Evolutionary conservation across 2,113 vertebrate genomes (phyloP).

Genomic region (Ondatra zibethicus): DNA sequence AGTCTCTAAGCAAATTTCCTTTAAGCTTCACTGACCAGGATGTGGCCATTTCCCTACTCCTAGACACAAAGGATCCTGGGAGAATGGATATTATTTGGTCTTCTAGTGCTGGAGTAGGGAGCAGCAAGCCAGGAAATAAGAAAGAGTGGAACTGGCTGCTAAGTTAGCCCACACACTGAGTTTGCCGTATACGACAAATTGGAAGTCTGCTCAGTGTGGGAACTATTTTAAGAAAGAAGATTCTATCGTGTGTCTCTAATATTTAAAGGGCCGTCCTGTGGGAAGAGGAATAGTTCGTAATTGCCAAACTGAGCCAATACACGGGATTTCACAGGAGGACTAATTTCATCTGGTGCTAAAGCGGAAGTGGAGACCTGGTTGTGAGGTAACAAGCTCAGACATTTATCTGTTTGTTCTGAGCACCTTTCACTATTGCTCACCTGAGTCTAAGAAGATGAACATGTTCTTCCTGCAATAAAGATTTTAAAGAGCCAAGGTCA

Average conservation of each 20-base stretch:
- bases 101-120: neutral
- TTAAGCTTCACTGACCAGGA: neutral
- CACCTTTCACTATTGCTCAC: neutral
- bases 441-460: neutral
- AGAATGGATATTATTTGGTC: neutral
- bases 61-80: neutral
- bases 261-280: neutral
- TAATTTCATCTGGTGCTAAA: neutral
- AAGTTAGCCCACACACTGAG: neutral
- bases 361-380: neutral
- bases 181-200: neutral
- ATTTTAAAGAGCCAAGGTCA: neutral
- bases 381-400: neutral
- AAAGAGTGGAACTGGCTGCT: neutral
- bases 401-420: neutral
- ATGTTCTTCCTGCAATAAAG: neutral
- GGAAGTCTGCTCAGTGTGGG: neutral
- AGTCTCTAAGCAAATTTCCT: neutral
- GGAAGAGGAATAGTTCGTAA: neutral
- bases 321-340: neutral
- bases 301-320: neutral
- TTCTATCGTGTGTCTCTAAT: neutral
- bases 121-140: neutral
- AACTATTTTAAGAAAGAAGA: slow-evolving; percentile 42
- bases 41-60: neutral